Percentiles rank a stretch among this genome's conserved stretches.
phyloP scores from a whole-genome alignment of 2,888 invertebrate species.

The Drosophila infuscata region DNA sequence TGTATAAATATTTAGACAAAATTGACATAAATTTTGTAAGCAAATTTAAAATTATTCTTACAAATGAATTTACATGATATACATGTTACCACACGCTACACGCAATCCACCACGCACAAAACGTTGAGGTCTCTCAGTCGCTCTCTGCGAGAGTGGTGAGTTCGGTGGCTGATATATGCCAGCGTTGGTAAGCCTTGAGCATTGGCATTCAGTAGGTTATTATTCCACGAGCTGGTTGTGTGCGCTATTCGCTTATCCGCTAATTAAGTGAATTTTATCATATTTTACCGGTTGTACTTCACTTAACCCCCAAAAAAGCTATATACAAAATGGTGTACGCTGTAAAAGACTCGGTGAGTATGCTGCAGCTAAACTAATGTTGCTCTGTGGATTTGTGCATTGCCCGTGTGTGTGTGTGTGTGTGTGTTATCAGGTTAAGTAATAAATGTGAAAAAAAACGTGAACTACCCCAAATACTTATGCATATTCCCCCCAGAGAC shows the following conservation, averaged over 20 bases:
- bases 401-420: background rate
- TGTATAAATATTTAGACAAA: background rate
- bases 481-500: conserved; percentile 3
- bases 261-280: conserved; percentile 57
- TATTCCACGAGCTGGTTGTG: conserved; percentile 57
- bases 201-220: conserved; percentile 59
- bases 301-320: conserved; percentile 22
- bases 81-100: background rate
- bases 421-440: conserved; percentile 39
- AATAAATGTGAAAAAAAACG: conserved; percentile 23
- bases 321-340: conserved; percentile 81
- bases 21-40: background rate
- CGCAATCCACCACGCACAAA: conserved; percentile 10
- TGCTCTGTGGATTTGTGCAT: background rate
- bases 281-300: conserved; percentile 56
- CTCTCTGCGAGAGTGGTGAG: conserved; percentile 25
- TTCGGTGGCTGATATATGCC: conserved; percentile 12
- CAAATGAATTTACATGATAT: background rate
- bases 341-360: conserved; percentile 81
- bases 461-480: conserved; percentile 15
- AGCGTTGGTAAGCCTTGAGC: conserved; percentile 30
- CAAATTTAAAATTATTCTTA: background rate
- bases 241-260: conserved; percentile 30
- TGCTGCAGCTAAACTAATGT: background rate
- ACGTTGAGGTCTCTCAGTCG: conserved; percentile 6